Evolutionary conservation across 2,797 vertebrate genomes (phyloP), one percentile per base, ranked within the genome.

Genomic region (Steatocranus sp.): DNA sequence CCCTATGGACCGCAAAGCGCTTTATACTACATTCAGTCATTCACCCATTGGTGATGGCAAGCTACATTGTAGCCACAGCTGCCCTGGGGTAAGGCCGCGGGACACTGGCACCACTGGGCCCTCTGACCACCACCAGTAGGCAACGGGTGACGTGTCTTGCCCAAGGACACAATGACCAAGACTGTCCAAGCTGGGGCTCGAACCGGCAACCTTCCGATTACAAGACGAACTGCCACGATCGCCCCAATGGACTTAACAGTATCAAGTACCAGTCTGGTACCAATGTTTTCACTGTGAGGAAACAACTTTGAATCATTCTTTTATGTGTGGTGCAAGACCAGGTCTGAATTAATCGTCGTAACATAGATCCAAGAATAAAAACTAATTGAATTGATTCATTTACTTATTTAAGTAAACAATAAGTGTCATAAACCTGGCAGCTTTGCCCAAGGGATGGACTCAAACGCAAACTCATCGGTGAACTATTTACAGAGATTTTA

Each of bases 51-150:
- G n/a, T 20, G 49, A 50, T 6, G 49, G 49, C 49, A 50, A 50
- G 20, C 20, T 51, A 51, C 50, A 51, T 23, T 51, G 6, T 7
- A 51, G 50, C 20, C 20, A 23, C 50, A 51, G 50, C 0, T 0
- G 0, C 6, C 11, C 50, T 51, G 50, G 20, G 50, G 6, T 0
- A 0, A 51, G 50, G 6, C 20, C 23, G 50, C 11, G 0, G 4
- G 6, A 51, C 20, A 51, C 20, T 23, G 50, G 20, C 0, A 2
- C 50, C 20, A 0, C 20, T 3, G 1, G 49, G 5, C 20, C 49
- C 6, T 51, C 20, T 51, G 50, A 51, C 50, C 50, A 12, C 20
- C 50, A 51, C 50, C 20, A 12, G 20, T 7, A 7, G 20, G 49
- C 49, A 51, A 3, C 0, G 0, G n/a, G 6, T 51, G 11, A 51